Percentiles rank a stretch among this genome's conserved stretches.
phyloP scores from a whole-genome alignment of 2,888 invertebrate species.

The Dryadula phaetusa region DNA sequence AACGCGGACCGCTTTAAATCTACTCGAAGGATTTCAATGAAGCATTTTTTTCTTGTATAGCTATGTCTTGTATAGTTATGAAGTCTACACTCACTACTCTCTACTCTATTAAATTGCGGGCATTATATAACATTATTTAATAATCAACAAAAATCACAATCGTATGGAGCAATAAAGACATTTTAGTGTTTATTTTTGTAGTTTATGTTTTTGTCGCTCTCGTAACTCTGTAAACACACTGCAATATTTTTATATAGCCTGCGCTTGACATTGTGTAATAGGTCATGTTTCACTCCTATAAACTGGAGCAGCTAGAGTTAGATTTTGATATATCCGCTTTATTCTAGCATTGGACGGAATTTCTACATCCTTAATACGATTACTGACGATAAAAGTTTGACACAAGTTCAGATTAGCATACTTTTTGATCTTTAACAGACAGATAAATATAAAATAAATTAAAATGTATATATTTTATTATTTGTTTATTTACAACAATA shows the following conservation, averaged over 20 bases:
- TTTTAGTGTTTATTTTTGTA: neutral
- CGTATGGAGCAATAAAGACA: neutral
- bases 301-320: constrained; percentile 10
- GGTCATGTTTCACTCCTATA: constrained; percentile 9
- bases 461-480: too few species aligned
- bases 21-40: too few species aligned
- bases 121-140: too few species aligned
- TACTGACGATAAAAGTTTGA: neutral
- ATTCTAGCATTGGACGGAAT: neutral
- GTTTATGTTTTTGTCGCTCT: neutral
- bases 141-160: neutral
- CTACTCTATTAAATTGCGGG: too few species aligned
- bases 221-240: neutral
- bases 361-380: neutral
- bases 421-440: neutral
- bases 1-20: too few species aligned
- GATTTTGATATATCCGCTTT: constrained; percentile 4
- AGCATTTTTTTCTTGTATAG: too few species aligned
- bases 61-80: too few species aligned
- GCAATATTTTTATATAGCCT: constrained; percentile 31
- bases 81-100: too few species aligned
- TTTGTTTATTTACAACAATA: too few species aligned
- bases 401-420: neutral
- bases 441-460: neutral
- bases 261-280: neutral